Evolutionary conservation across 2,888 invertebrate species (phyloP), one percentile per base, ranked within the genome.

Genomic region (Catonia carolina): DNA sequence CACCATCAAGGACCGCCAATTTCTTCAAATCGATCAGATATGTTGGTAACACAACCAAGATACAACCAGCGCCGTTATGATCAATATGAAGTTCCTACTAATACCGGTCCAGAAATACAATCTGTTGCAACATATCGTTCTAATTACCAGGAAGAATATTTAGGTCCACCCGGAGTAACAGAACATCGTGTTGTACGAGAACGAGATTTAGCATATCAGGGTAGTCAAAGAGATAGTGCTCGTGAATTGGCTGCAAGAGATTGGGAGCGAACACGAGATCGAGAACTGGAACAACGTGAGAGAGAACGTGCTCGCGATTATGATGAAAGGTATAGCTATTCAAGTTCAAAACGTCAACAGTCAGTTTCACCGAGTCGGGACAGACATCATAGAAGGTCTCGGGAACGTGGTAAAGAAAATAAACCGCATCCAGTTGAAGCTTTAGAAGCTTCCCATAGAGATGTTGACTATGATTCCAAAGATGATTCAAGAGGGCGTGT

Each of bases 261-360:
- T 41, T 65, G 65, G 65, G 65, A 65, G 45, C 60, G 62, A 35
- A 63, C 63, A 1, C 60, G 65, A n/a, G 65, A 65, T 23, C 56
- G 62, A 27, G 65, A 65, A 37, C 39, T 64, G 20, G 59, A 64
- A 47, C 61, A 62, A 14, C 55, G 67, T 20, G 68, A 68, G 18
- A 65, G 64, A 42, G 65, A 66, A 27, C 59, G 64, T 33, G 60
- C 65, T 27, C 55, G 58, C 12, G 63, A 61, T 37, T 60, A 62
- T 53, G 63, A 63, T 12, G 56, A 60, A 20, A 57, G 58, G 7
- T 45, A 45, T 12, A 36, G 50, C 1, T 52, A 52, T 37, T 35
- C 41, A 8, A 48, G 42, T 12, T 45, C 45, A 2, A 23, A 22
- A 22, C 22, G 27, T 14, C 45, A 45, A 23, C 45, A 27, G 27